Conservation (phyloP, 1,140 invertebrate genomes). For the Sycophaga agraensis region DNA sequence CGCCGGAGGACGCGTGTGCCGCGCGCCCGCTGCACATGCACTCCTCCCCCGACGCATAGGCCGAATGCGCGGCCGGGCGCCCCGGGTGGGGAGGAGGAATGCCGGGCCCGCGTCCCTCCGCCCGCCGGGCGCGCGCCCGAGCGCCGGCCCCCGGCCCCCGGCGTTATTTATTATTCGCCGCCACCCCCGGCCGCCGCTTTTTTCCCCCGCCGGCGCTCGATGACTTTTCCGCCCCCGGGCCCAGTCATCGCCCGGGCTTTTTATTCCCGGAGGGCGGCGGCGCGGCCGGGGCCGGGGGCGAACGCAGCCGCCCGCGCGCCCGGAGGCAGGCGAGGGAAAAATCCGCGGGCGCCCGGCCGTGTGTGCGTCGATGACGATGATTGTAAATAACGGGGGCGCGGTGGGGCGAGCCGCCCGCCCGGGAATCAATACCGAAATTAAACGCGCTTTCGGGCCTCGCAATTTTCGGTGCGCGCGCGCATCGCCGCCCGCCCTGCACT, state of each 20-base stretch:
- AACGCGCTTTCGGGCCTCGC: slow-evolving; percentile 4
- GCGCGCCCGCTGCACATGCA: too few relatives aligned
- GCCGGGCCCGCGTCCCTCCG: not conserved
- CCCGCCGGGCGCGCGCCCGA: too few relatives aligned
- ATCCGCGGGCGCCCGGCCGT: not conserved
- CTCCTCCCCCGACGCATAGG: slow-evolving; percentile 15
- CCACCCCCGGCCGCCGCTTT: too few relatives aligned
- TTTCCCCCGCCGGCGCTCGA: too few relatives aligned
- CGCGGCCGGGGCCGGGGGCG: not conserved
- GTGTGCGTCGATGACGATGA: slow-evolving; percentile 17
- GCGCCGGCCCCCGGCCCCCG: not conserved
- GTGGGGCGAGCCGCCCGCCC: not conserved
- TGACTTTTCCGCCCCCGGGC: too few relatives aligned
- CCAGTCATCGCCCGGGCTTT: slow-evolving; percentile 8
- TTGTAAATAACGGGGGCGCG: not conserved
- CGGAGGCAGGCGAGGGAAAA: slow-evolving; percentile 1
- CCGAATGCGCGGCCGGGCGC: slow-evolving; percentile 11
- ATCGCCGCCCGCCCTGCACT: too few relatives aligned
- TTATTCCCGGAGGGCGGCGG: not conserved
- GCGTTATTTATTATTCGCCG: slow-evolving; percentile 19
- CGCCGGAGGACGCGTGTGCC: not conserved
- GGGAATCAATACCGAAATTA: slow-evolving; percentile 25
- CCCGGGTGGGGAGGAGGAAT: not conserved
- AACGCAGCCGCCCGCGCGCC: too few relatives aligned
- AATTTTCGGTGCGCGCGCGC: slow-evolving; percentile 6